Base-by-base conservation (phyloP, 2,797 vertebrate species). In the Sternarchorhynchus goeldii region DNA sequence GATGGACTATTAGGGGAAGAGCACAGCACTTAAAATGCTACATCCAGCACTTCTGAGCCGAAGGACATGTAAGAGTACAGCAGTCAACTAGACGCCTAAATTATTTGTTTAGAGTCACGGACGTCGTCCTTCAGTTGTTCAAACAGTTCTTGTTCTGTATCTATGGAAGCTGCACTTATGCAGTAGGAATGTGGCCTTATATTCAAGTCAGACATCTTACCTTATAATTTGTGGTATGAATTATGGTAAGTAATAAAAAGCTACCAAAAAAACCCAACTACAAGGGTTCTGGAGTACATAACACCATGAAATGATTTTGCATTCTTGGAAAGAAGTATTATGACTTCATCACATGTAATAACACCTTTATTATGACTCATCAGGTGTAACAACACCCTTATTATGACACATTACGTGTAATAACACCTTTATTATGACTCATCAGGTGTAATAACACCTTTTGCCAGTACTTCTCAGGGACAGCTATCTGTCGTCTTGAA, bases 191-290 rank as follows among this genome's bases (percentile, higher is more conserved):
- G 73, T 58, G 70, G 63, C 79, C 73, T 41, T 45, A 58, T 65
- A 79, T 73, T 55, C 66, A 29, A 78, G 86, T 85, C 76, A 79
- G 88, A 87, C 83, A 74, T 18, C 82, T 82, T 85, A 81, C 83
- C 86, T 86, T 81, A 55, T 86, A 84, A 88, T 90, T 88, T 87
- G 85, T 79, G 59, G 83, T 83, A 81, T 79, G 83, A 82, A 83
- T 79, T 76, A 85, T 79, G 81, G 62, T 69, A 39, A 29, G 74
- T 84, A 87, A 90, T 88, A 87, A 88, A 77, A 73, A 73, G 78
- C 56, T 32, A 29, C 36, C 73, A 39, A 50, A 69, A 57, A 63
- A 65, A 85, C 0, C 0, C 81, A 34, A 78, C 82, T 85, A 83
- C 65, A 14, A 62, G 73, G 56, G 59, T 80, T 70, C 69, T 77